Percentiles rank a stretch among this genome's conserved stretches.
These are phyloP conservation scores for Cartodere bifasciata DNA, from an alignment of 2,888 invertebrate genomes.

Conservation along the genomic window DNA sequence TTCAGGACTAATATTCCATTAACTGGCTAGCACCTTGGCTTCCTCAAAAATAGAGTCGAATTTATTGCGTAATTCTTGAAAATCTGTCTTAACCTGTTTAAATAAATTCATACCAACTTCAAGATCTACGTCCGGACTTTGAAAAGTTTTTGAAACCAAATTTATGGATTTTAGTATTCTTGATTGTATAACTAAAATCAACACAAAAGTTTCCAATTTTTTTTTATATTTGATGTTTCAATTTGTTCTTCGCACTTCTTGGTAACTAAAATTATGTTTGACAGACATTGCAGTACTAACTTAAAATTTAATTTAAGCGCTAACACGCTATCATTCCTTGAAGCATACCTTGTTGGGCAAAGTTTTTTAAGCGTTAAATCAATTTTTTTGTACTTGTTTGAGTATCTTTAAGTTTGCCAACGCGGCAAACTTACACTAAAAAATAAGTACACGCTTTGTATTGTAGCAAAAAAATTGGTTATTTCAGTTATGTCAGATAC, in stretches of 20 bases:
- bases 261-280: constrained; percentile 7
- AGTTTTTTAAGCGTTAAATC: too few relatives aligned
- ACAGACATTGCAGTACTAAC: constrained; percentile 3
- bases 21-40: too few relatives aligned
- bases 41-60: too few relatives aligned
- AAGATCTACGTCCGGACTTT: constrained; percentile 2
- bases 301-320: constrained; percentile 4
- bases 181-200: constrained; percentile 7
- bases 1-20: too few relatives aligned
- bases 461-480: too few relatives aligned
- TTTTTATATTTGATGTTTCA: constrained; percentile 4
- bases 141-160: constrained; percentile 5
- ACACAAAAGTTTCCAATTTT: constrained; percentile 6
- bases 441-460: too few relatives aligned
- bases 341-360: constrained; percentile 1
- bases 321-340: constrained; percentile 4
- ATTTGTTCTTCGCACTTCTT: constrained; percentile 3
- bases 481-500: too few relatives aligned
- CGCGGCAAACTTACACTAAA: too few relatives aligned
- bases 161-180: constrained; percentile 4
- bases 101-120: constrained; percentile 1
- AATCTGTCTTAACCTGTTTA: too few relatives aligned
- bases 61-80: too few relatives aligned
- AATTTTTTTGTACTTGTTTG: too few relatives aligned
- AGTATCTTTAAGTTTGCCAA: too few relatives aligned